Base-by-base conservation (phyloP, 2,797 vertebrate species). In the Chaunax sp. region DNA sequence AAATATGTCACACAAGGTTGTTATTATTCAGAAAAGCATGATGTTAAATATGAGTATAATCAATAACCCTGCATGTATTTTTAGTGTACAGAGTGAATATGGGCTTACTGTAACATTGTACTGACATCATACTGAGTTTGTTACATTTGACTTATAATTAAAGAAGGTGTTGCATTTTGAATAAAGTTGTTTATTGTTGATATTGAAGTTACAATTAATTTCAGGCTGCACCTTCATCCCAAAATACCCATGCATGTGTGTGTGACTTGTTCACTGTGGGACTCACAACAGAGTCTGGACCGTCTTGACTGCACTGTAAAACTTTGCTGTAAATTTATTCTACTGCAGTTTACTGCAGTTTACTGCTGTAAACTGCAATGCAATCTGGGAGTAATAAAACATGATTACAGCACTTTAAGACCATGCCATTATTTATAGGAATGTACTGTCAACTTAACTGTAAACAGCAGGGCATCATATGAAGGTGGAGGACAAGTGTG, bases 1-100 rank as follows among this genome's bases (percentile, higher is more conserved):
- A 80, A 54, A 73, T 37, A 45, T 37, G 40, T 64, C 26, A 54
- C 28, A 44, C 33, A 47, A 25, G 13, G 12, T 6, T 46, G 46
- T 35, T 38, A 54, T 23, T 61, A 22, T 44, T 35, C n/a, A 26
- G 12, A 1, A 44, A 54, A 23, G n/a, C 13, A 20, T 26, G 35
- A 56, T 30, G 26, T 20, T 41, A 1, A n/a, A 19, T 50, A 30
- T 40, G 12, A 44, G 1, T 9, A 30, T 50, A n/a, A 41, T 26
- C 22, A 50, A 64, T 16, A 40, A 20, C 25, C 18, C 12, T 51
- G 19, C 11, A 11, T 35, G 7, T 46, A 30, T 53, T 38, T 70
- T 40, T 49, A 10, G 7, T 18, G 3, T 9, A 5, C 30, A 28
- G 12, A 33, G 5, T 1, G 0, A 33, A 37, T 30, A 41, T 69